Percentiles rank a stretch among this genome's conserved stretches.
Conservation (phyloP, 2,888 invertebrate species). For the Amiota mariae region DNA sequence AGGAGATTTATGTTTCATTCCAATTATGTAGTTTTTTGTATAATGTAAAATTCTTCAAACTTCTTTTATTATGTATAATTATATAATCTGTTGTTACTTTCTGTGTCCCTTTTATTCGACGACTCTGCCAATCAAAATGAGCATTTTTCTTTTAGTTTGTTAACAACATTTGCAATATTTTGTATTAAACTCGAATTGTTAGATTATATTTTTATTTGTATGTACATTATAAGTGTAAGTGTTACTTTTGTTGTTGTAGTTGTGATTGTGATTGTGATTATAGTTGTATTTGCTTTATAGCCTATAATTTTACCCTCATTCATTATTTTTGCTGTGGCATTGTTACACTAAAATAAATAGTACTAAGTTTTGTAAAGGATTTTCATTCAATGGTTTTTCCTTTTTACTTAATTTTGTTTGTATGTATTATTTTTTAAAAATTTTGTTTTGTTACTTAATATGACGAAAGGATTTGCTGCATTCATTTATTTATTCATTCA, state of each 20-base stretch:
- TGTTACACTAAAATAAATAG: not conserved
- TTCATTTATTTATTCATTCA: not conserved
- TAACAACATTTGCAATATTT: not conserved
- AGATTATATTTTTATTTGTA: slow-evolving; percentile 42
- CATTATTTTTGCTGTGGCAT: slow-evolving; percentile 36
- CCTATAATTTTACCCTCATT: slow-evolving; percentile 43
- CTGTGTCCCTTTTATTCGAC: too few species aligned
- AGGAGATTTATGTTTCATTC: too few species aligned
- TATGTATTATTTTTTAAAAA: not conserved
- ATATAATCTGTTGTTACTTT: too few species aligned
- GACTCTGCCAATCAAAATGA: too few species aligned
- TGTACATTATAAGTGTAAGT: slow-evolving; percentile 28
- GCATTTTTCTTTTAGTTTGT: too few species aligned
- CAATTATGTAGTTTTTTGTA: too few species aligned
- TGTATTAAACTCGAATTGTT: not conserved
- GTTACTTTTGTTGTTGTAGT: slow-evolving; percentile 9
- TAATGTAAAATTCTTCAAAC: too few species aligned
- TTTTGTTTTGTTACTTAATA: not conserved
- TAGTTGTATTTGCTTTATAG: slow-evolving; percentile 49
- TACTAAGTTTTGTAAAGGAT: not conserved
- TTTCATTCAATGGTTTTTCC: not conserved
- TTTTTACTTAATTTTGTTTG: not conserved
- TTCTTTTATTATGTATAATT: too few species aligned
- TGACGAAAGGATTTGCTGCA: too few species aligned
- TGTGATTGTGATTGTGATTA: slow-evolving; percentile 42